Evolutionary conservation across 2,797 vertebrate species (phyloP).

Genomic region (Enteromius argenteus): DNA sequence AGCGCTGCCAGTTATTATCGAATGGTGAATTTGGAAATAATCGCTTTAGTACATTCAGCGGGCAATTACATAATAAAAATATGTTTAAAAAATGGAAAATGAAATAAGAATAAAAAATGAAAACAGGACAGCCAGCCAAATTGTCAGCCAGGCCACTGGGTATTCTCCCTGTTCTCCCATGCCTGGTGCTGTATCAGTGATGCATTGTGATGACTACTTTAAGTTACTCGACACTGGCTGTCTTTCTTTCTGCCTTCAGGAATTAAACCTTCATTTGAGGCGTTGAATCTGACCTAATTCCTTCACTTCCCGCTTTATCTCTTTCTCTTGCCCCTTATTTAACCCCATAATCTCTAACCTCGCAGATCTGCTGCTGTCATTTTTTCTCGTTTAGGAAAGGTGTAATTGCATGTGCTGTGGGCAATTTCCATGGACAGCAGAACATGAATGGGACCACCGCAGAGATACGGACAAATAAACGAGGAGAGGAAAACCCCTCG

Average conservation of each 20-base stretch:
- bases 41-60: not conserved
- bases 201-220: not conserved
- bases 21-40: not conserved
- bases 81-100: no score
- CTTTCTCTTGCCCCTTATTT: conserved; percentile 5
- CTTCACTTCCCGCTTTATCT: not conserved
- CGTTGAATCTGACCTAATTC: not conserved
- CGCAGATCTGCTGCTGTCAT: not conserved
- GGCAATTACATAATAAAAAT: not conserved
- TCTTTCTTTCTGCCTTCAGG: not conserved
- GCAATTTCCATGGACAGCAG: not conserved
- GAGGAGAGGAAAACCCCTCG: conserved; percentile 25
- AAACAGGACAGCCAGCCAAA: not conserved
- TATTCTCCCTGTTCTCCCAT: not conserved
- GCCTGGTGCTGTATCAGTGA: not conserved
- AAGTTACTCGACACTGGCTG: not conserved
- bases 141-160: not conserved
- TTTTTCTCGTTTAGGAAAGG: conserved; percentile 19
- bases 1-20: not conserved
- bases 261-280: conserved; percentile 14
- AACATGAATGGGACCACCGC: conserved; percentile 1
- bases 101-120: not conserved
- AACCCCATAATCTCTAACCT: not conserved
- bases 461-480: conserved; percentile 17
- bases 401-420: conserved; percentile 16